Percentiles rank a stretch among this genome's conserved stretches.
phyloP scores from a whole-genome alignment of 2,888 invertebrate species.

The Pachydiplax longipennis region DNA sequence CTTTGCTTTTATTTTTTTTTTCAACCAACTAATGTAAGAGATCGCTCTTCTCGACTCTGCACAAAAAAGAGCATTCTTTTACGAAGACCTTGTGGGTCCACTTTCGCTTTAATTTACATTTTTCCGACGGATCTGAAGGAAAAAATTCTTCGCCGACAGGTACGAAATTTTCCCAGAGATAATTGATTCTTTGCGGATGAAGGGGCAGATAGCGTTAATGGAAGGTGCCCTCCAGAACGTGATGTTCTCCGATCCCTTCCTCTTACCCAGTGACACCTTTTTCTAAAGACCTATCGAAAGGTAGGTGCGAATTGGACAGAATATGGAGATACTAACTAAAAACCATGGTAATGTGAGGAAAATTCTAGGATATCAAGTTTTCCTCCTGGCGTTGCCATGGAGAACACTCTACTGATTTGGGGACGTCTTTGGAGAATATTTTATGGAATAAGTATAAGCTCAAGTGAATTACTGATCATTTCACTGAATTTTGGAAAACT shows the following conservation, averaged over 20 bases:
- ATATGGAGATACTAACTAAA: no score
- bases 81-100: not conserved
- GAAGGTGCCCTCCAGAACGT: not conserved
- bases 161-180: not conserved
- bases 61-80: not conserved
- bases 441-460: no score
- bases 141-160: not conserved
- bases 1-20: not conserved
- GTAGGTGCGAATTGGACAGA: no score
- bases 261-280: not conserved
- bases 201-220: not conserved
- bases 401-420: no score
- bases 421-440: no score
- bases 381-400: no score
- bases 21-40: not conserved
- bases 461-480: no score
- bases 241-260: not conserved
- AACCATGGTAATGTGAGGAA: no score
- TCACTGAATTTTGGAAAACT: no score
- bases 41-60: not conserved
- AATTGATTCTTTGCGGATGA: not conserved
- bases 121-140: not conserved
- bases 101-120: not conserved
- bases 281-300: not conserved
- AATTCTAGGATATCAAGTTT: no score